Evolutionary conservation across 2,888 invertebrate genomes (phyloP).

Genomic region (Rotaria socialis): DNA sequence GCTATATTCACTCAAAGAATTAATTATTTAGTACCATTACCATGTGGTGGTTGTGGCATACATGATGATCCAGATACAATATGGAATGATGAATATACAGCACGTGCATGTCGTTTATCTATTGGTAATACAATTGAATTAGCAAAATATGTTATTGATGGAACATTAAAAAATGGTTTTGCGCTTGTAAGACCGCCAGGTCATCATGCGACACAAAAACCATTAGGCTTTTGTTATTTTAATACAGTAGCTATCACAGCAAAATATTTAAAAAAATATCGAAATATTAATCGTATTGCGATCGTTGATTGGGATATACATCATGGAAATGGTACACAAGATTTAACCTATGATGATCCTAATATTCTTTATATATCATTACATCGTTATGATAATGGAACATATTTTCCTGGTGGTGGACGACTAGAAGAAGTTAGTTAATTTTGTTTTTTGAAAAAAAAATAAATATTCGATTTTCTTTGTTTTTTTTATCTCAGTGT

Average conservation of each 20-base stretch:
- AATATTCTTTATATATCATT: constrained; percentile 80
- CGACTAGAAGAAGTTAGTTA: neutral
- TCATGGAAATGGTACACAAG: constrained; percentile 80
- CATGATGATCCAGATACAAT: constrained; percentile 31
- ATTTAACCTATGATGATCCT: constrained; percentile 47
- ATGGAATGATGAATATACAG: constrained; percentile 45
- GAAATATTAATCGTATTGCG: constrained; percentile 27
- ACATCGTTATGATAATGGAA: constrained; percentile 80
- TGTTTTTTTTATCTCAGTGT: constrained; percentile 63
- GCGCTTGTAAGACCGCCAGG: constrained; percentile 80
- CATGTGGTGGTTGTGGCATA: constrained; percentile 56
- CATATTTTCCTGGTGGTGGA: constrained; percentile 34
- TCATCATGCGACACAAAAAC: constrained; percentile 74
- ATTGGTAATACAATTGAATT: constrained; percentile 34
- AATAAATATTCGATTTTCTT: constrained; percentile 46
- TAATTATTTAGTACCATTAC: neutral
- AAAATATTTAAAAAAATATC: constrained; percentile 66
- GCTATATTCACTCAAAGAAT: neutral
- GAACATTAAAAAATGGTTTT: constrained; percentile 64
- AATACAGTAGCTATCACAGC: constrained; percentile 82
- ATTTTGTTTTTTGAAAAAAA: neutral
- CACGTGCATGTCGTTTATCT: constrained; percentile 38
- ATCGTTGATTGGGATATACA: constrained; percentile 69
- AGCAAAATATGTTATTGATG: constrained; percentile 39
- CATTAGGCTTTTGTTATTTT: constrained; percentile 74